A percentile compares a stretch with the other conserved stretches of the same genome.
phyloP scores from a whole-genome alignment of 2,888 invertebrate species.

The Drosophila melanocephala region DNA sequence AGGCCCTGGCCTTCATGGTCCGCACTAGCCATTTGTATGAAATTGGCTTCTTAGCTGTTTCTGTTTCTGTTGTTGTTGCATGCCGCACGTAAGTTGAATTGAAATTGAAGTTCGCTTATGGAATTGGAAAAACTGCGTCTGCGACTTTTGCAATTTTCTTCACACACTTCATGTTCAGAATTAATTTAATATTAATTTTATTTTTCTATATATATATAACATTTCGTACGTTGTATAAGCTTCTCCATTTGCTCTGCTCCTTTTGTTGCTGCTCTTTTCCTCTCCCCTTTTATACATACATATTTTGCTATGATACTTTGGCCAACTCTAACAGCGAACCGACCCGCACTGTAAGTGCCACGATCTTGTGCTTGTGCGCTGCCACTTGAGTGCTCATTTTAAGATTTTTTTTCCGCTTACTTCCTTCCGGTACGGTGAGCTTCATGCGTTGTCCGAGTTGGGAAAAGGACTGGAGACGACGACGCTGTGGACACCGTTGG shows the following conservation, averaged over 20 bases:
- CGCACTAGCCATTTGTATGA: conserved; percentile 69
- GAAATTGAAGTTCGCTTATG: conserved; percentile 80
- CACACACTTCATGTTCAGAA: conserved; percentile 81
- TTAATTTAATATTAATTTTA: conserved; percentile 82
- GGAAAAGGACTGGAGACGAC: conserved; percentile 21
- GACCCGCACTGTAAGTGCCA: conserved; percentile 21
- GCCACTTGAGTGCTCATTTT: conserved; percentile 73
- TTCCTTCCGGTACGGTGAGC: conserved; percentile 60
- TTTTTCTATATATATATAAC: conserved; percentile 61
- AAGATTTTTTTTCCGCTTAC: conserved; percentile 61
- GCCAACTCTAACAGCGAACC: conserved; percentile 5
- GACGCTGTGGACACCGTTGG: conserved; percentile 63
- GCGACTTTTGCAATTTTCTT: conserved; percentile 79
- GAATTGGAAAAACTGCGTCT: conserved; percentile 73
- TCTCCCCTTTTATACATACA: neutral
- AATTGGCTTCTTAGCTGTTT: conserved; percentile 67
- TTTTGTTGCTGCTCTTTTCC: conserved; percentile 33
- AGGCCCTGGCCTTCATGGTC: conserved; percentile 56
- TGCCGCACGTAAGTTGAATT: conserved; percentile 77
- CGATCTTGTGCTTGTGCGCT: conserved; percentile 56
- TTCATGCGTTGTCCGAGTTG: conserved; percentile 44
- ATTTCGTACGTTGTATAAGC: conserved; percentile 38
- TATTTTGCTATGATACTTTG: conserved; percentile 32
- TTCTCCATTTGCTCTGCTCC: conserved; percentile 25
- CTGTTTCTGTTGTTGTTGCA: conserved; percentile 41